Conservation (phyloP, 1,140 invertebrate genomes). For the Drosophila pectinifera region DNA sequence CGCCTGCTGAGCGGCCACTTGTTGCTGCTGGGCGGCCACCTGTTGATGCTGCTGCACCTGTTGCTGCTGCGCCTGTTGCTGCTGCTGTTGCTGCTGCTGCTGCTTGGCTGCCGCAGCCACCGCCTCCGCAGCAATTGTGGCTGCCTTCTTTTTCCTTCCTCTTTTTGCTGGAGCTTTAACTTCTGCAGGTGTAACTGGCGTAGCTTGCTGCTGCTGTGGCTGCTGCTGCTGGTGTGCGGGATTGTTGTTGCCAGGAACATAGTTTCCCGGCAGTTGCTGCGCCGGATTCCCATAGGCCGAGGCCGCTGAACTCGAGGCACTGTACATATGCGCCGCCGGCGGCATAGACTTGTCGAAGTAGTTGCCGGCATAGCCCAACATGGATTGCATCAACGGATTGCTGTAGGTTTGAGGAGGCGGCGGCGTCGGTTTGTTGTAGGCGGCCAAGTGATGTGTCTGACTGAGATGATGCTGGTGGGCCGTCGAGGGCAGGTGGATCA, state of each 20-base stretch:
- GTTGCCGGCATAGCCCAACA: constrained; percentile 66
- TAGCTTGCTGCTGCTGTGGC: constrained; percentile 32
- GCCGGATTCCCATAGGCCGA: constrained; percentile 71
- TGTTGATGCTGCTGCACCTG: constrained; percentile 52
- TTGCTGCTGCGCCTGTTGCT: constrained; percentile 52
- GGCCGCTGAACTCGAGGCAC: constrained; percentile 54
- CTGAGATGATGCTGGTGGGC: constrained; percentile 76
- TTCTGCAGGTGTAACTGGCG: constrained; percentile 40
- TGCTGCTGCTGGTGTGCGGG: constrained; percentile 39
- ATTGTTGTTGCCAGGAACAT: constrained; percentile 61
- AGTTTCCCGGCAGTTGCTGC: constrained; percentile 76
- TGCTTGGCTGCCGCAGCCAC: constrained; percentile 50
- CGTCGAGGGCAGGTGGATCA: constrained; percentile 57
- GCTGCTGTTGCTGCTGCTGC: constrained; percentile 46
- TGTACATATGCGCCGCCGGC: constrained; percentile 82
- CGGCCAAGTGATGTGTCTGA: constrained; percentile 75
- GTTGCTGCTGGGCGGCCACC: constrained; percentile 34
- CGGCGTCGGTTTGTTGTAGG: constrained; percentile 78
- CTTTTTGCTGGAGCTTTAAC: constrained; percentile 78
- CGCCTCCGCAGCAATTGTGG: constrained; percentile 72
- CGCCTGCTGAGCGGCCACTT: constrained; percentile 48
- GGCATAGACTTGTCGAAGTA: constrained; percentile 83
- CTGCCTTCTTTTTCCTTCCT: constrained; percentile 79
- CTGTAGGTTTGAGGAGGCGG: constrained; percentile 79
- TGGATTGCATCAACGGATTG: constrained; percentile 75